Evolutionary conservation across 2,888 invertebrate genomes (phyloP).

Genomic region (Drosophila prolongata): DNA sequence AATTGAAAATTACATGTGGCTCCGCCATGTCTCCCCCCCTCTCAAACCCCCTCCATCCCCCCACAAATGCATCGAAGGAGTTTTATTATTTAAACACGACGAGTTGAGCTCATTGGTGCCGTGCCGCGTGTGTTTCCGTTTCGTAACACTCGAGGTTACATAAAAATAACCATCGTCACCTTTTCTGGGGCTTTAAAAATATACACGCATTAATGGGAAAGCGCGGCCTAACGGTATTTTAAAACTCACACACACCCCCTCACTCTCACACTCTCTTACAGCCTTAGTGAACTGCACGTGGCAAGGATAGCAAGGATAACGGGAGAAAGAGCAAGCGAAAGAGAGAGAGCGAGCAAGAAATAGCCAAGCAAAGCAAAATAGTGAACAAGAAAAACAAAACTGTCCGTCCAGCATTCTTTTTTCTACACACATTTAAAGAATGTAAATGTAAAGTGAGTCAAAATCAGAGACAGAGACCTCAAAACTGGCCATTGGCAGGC

Average conservation of each 20-base stretch:
- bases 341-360: constrained; percentile 37
- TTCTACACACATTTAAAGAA: constrained; percentile 35
- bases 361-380: constrained; percentile 44
- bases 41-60: not conserved
- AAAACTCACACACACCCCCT: constrained; percentile 16
- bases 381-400: constrained; percentile 44
- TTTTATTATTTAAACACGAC: constrained; percentile 64
- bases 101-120: constrained; percentile 70
- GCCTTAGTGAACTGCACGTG: constrained; percentile 62
- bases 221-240: constrained; percentile 60
- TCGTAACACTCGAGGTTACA: constrained; percentile 76
- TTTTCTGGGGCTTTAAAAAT: constrained; percentile 29
- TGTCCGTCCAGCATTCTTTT: constrained; percentile 67
- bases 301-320: constrained; percentile 46
- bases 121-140: constrained; percentile 74
- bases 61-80: constrained; percentile 54
- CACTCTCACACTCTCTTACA: constrained; percentile 18
- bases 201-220: constrained; percentile 48
- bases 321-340: constrained; percentile 34
- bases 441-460: constrained; percentile 48
- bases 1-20: constrained; percentile 77
- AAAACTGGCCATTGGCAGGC: constrained; percentile 69
- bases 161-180: constrained; percentile 58
- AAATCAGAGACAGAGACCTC: constrained; percentile 55
- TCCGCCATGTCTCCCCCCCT: constrained; percentile 46